Base-by-base conservation (phyloP, 2,888 invertebrate genomes). In the Nebria brevicollis region DNA sequence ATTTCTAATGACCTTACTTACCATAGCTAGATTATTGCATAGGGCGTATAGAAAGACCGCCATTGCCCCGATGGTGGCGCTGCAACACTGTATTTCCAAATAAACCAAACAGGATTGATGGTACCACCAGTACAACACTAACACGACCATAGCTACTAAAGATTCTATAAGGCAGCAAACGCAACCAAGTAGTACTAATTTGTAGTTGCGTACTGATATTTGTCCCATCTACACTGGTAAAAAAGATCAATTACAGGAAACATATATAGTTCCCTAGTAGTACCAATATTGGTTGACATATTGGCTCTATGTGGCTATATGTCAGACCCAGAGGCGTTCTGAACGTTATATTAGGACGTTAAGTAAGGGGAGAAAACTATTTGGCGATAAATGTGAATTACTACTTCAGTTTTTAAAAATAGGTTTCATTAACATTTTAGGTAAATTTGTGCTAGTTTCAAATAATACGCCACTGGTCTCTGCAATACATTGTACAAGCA, bases 31-130 rank as follows among this genome's bases (percentile, higher is more conserved):
- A 86, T 90, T 89, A 83, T 89, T 89, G 66, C 90, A 86, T 75
- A 90, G 89, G 42, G 91, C 91, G 81, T 91, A 86, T 76, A 90
- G 85, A 85, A 91, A 91, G 77, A 91, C 92, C 5, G 93, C 90
- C 92, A 95, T 95, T 75, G 94, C 92, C 86, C 94, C 94, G 66
- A 94, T 92, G 80, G 94, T 89, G 13, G 94, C 93, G 1, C 93
- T 90, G 85, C 93, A 93, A 86, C 93, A 94, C 86, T 94, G 94
- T 84, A 94, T 89, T 88, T 94, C 94, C 74, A 94, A 89, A 87
- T 93, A 93, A 83, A 92, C 91, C 66, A 93, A 88, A 86, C 93
- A 93, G 82, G 90, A 91, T 66, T 89, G 89, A 84, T 90, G 89
- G 75, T 89, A 88, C 84, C 90, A 88, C 90, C 91, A 91, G 83